Base-by-base conservation (phyloP, 1,140 invertebrate genomes). In the Anoplophora glabripennis region DNA sequence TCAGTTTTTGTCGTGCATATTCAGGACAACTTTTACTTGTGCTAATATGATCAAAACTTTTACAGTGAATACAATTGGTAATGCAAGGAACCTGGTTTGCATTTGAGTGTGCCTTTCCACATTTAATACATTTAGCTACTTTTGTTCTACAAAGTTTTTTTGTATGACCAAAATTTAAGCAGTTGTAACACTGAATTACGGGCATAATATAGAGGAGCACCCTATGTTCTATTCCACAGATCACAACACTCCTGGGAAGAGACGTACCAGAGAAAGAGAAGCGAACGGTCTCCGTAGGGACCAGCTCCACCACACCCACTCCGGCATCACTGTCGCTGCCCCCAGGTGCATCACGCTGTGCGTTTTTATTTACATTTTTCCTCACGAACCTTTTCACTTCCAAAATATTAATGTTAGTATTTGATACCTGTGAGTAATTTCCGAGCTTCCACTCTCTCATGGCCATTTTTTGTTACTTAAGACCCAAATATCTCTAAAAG, bases 1-100 rank as follows among this genome's bases (percentile, higher is more conserved):
- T 56, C 14, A 46, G n/a, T 46, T 46, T 56, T 56, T 56, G 53
- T 8, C 53, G 33, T 10, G 2, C 12, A 37, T 47, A 56, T 56
- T 46, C 44, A 10, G 42, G 0, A 8, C 41, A 56, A 15, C 9
- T 36, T 56, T 34, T 47, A 35, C n/a, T 15, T 10, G 9, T 49
- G 7, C 21, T 12, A 34, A 34, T 33, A 11, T 49, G 47, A 9
- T 49, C 12, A 15, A 11, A 12, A 9, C 33, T 49, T 28, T 49
- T 21, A 1, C 47, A 49, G 8, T 1, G n/a, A 1, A n/a, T 14
- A 11, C 46, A 49, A 33, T 34, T 28, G 7, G n/a, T 49, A 34
- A 14, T 14, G 17, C n/a, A n/a, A 15, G 14, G 34, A 9, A n/a
- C 47, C n/a, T 36, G 9, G n/a, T 49, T 12, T 33, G 10, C 8